Evolutionary conservation across 2,113 vertebrate species (phyloP).

Genomic region (Eretmochelys imbricata): DNA sequence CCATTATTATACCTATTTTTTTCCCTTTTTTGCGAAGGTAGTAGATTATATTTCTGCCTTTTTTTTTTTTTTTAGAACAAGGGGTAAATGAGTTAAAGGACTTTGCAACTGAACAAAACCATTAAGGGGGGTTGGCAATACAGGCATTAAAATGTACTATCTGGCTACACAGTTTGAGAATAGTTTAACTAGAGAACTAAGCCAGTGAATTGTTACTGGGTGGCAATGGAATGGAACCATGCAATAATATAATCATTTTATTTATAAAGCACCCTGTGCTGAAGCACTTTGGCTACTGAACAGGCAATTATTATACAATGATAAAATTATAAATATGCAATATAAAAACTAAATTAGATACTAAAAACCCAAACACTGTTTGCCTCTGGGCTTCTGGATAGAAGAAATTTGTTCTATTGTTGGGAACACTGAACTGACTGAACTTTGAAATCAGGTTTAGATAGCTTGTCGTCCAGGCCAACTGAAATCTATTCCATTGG

Average conservation of each 20-base stretch:
- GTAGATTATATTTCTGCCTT: not conserved
- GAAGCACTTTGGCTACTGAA: not conserved
- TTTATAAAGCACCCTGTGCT: not conserved
- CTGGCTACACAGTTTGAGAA: not conserved
- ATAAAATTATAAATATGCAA: not conserved
- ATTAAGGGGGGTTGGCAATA: not conserved
- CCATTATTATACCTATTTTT: not conserved
- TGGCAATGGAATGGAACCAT: not conserved
- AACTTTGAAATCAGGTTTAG: not conserved
- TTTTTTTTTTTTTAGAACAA: not conserved
- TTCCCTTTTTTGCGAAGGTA: not conserved
- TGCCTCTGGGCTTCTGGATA: not conserved
- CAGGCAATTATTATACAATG: not conserved
- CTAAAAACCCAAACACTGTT: not conserved
- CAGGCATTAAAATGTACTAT: not conserved
- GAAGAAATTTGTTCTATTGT: not conserved
- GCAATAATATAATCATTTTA: not conserved
- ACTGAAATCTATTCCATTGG: not conserved
- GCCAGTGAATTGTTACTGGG: not conserved
- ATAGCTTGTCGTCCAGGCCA: not conserved
- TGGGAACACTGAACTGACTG: not conserved
- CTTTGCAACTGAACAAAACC: not conserved
- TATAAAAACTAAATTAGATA: not conserved
- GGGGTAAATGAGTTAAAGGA: accelerated
- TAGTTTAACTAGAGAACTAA: not conserved